A percentile compares a stretch with the other conserved stretches of the same genome.
phyloP scores from a whole-genome alignment of 2,888 invertebrate species.

The Norana najaformis region DNA sequence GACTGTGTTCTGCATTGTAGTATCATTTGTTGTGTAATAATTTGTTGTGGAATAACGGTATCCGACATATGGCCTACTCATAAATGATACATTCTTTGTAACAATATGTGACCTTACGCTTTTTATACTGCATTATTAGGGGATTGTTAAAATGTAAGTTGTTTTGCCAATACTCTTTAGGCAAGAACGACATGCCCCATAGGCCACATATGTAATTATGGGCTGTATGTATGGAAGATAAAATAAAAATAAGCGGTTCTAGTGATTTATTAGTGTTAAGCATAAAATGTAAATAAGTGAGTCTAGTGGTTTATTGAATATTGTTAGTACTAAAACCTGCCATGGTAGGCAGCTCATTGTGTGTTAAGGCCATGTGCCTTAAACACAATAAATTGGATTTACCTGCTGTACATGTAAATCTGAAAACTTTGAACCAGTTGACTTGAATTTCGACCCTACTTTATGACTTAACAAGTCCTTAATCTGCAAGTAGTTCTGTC shows the following conservation, averaged over 20 bases:
- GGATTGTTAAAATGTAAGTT: no score
- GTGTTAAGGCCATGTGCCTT: neutral
- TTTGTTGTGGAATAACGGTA: neutral
- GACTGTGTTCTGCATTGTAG: neutral
- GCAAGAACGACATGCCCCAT: no score
- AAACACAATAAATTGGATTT: neutral
- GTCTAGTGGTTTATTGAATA: neutral
- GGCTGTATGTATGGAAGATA: no score
- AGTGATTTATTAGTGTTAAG: neutral
- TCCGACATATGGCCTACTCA: neutral
- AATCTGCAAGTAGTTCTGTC: neutral
- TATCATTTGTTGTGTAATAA: neutral
- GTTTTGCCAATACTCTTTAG: no score
- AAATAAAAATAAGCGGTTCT: neutral
- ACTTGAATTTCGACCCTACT: neutral
- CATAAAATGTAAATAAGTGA: neutral
- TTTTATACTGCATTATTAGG: no score
- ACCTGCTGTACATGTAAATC: conserved; percentile 1
- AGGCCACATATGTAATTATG: no score
- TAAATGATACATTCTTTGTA: no score
- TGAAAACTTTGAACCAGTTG: neutral
- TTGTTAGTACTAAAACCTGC: neutral
- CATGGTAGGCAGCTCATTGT: neutral
- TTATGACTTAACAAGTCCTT: neutral
- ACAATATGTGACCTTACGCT: no score